phyloP scores from a whole-genome alignment of 2,797 vertebrate species.

The Lacerta viridis region DNA sequence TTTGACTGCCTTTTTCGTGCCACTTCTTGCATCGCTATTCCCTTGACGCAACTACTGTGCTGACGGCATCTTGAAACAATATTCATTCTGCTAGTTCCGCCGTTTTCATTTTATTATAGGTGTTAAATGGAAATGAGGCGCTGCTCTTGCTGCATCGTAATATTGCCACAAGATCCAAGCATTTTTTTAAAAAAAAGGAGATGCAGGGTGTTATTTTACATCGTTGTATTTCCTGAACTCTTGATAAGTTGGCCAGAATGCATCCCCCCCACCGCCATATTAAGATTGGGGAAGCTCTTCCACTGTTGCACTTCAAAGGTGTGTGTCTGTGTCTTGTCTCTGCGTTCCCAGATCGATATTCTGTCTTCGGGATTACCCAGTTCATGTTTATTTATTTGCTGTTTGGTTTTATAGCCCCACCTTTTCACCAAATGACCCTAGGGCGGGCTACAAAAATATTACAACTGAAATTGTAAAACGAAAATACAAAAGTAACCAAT shows the following conservation, averaged over 20 bases:
- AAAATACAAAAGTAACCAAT: too few species aligned
- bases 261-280: neutral
- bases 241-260: neutral
- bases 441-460: too few species aligned
- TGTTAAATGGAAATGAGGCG: conserved; percentile 15
- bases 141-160: accelerated
- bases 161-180: neutral
- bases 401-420: too few species aligned
- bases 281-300: neutral
- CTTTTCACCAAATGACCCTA: too few species aligned
- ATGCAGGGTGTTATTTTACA: accelerated
- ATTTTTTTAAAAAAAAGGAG: neutral
- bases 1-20: conserved; percentile 58
- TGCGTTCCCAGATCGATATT: neutral
- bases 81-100: conserved; percentile 30
- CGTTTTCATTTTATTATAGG: neutral
- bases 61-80: conserved; percentile 49
- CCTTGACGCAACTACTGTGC: conserved; percentile 39
- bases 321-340: neutral
- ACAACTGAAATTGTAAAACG: too few species aligned
- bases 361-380: neutral
- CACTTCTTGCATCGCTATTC: conserved; percentile 44
- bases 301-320: neutral
- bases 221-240: neutral
- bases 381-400: too few species aligned